Conservation (phyloP, 2,113 vertebrate genomes). For the Zosterops lateralis region DNA sequence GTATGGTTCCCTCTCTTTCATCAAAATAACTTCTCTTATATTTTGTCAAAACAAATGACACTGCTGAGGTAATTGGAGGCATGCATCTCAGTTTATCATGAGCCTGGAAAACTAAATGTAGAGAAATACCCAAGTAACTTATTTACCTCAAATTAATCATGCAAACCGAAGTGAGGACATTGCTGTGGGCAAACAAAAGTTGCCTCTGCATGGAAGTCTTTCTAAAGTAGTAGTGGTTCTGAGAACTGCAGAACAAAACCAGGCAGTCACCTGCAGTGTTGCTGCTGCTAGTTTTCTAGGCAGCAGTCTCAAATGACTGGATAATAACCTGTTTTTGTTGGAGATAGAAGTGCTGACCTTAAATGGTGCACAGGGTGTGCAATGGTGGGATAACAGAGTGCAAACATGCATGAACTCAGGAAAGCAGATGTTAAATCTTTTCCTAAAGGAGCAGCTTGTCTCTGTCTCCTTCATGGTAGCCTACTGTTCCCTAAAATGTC, state of each 20-base stretch:
- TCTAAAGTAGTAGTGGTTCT: neutral
- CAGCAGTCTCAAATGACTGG: neutral
- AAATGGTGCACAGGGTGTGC: fast-evolving
- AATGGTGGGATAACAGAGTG: fast-evolving
- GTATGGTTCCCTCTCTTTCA: neutral
- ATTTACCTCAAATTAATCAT: neutral
- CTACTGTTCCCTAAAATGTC: neutral
- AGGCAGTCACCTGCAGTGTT: neutral
- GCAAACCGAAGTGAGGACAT: neutral
- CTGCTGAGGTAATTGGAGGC: neutral
- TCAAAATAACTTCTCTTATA: neutral
- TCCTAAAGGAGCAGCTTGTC: neutral
- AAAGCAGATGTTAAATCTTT: neutral
- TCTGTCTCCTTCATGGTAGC: neutral
- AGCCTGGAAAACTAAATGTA: neutral
- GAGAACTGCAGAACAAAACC: neutral
- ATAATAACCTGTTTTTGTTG: too few relatives aligned
- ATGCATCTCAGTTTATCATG: neutral
- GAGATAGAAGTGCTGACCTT: neutral
- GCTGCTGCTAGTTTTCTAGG: neutral
- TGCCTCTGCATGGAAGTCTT: neutral
- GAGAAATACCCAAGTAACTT: neutral
- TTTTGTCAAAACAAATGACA: slow-evolving; percentile 22
- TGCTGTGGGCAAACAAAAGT: neutral
- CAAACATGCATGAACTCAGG: fast-evolving